Conservation (phyloP, 2,888 invertebrate genomes). For the Beris chalybata region DNA sequence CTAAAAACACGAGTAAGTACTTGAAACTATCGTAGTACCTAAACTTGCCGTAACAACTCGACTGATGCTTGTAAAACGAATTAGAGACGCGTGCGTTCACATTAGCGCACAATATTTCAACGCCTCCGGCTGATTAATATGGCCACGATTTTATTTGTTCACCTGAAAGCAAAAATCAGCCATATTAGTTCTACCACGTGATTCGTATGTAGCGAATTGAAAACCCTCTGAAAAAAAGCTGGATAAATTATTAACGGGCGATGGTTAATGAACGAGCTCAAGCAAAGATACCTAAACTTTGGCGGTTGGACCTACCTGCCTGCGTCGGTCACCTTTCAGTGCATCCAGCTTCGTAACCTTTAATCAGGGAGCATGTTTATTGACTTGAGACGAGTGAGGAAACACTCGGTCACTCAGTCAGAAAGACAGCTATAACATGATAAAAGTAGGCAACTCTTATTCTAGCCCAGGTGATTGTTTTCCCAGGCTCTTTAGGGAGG, state of each 20-base stretch:
- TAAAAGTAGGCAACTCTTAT: no score
- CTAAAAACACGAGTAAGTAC: constrained; percentile 22
- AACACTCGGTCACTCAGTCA: no score
- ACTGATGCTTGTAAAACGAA: neutral
- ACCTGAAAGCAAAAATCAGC: neutral
- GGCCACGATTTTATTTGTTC: neutral
- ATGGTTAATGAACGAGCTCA: no score
- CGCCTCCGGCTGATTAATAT: constrained; percentile 14
- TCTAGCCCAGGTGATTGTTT: no score
- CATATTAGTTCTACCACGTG: neutral
- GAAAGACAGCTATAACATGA: no score
- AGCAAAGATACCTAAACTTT: no score
- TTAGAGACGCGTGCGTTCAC: constrained; percentile 14
- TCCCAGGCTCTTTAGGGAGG: no score
- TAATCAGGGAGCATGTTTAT: no score
- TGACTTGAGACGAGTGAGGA: no score
- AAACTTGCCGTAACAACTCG: neutral
- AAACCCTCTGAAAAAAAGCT: neutral
- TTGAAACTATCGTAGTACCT: neutral
- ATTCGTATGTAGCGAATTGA: neutral
- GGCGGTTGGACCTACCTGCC: no score
- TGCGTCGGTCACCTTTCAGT: no score
- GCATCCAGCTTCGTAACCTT: no score
- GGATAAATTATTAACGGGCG: neutral
- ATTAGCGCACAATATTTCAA: neutral